Base-by-base conservation (phyloP, 2,113 vertebrate species). In the Labeo catla region DNA sequence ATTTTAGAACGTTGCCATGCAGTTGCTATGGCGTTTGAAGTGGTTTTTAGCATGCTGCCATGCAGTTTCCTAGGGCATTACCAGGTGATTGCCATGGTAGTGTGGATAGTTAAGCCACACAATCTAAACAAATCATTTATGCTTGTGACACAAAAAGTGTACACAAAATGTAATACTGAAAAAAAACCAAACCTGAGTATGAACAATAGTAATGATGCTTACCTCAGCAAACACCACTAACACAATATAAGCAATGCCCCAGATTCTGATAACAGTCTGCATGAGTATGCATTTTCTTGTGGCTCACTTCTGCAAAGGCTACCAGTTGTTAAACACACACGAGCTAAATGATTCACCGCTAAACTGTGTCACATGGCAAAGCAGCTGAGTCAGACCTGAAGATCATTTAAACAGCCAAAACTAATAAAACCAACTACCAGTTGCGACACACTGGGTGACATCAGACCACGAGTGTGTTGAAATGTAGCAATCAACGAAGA, bases 381-480 rank as follows among this genome's bases (percentile, higher is more conserved):
- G 28, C 16, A 66, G 45, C 81, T 70, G 81, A 82, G 63, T 70
- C 23, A 82, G 47, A 82, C 49, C 47, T 70, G 47, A 47, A 65
- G 15, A 70, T n/a, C 65, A 70, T 82, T 68, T 39, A 54, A 81
- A 28, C 23, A 49, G n/a, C 13, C 61, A 11, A 82, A 81, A 52
- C 63, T 12, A 36, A 68, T 52, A 82, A 68, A 82, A 82, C n/a
- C 47, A 82, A 43, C 65, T 50, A 7, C 66, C 13, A 70, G 34
- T 68, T 68, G 63, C 11, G 9, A 77, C 50, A 82, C 45, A 66
- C 6, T 0, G 57, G 6, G 28, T 52, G 47, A 68, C 45, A 50
- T 23, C 23, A n/a, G n/a, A 70, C 16, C 8, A 15, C 0, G 10
- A 70, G 81, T 15, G 63, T 19, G 65, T n/a, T 70, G 16, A 70